Base-by-base conservation (phyloP, 2,797 vertebrate species). In the Enteromius mattozi region DNA sequence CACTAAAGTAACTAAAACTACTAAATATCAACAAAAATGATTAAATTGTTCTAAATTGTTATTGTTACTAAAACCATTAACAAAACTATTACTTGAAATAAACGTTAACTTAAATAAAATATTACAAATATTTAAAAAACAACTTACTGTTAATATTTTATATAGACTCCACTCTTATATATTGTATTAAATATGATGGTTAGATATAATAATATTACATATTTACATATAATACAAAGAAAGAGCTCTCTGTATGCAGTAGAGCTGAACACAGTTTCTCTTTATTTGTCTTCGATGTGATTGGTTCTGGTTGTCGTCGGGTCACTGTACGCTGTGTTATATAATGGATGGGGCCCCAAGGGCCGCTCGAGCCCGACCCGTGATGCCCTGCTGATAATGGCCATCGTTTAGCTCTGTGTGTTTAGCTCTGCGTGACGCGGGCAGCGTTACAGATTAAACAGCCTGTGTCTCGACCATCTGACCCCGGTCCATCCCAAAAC, bases 321-420 rank as follows among this genome's bases (percentile, higher is more conserved):
- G 35, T 80, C 82, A 87, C 66, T 87, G 89, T 86, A 79, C 65
- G 66, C 21, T 86, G 56, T 47, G 88, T 66, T 90, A 87, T 86
- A 87, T 81, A 83, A 88, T 70, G 87, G 78, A 56, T 54, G 9
- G 87, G 85, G 83, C 83, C 42, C 27, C 0, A 84, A 85, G 86
- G 82, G 56, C 81, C 33, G 81, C 81, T 76, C 59, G 84, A 83
- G 21, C 17, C 78, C 8, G 59, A 88, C 88, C 86, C 86, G 86
- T 88, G 72, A 86, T 56, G 75, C 83, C 85, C 87, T 82, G 86
- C 78, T 87, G 87, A 90, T 90, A 85, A 91, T 90, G 89, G 87
- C 84, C 72, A 63, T 78, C 9, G 74, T 80, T 79, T 66, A 82
- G 88, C 59, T 85, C 68, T 87, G 82, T 74, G 65, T 13, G 85